Evolutionary conservation across 2,888 invertebrate genomes (phyloP).

Genomic region (Camponotus fellah): DNA sequence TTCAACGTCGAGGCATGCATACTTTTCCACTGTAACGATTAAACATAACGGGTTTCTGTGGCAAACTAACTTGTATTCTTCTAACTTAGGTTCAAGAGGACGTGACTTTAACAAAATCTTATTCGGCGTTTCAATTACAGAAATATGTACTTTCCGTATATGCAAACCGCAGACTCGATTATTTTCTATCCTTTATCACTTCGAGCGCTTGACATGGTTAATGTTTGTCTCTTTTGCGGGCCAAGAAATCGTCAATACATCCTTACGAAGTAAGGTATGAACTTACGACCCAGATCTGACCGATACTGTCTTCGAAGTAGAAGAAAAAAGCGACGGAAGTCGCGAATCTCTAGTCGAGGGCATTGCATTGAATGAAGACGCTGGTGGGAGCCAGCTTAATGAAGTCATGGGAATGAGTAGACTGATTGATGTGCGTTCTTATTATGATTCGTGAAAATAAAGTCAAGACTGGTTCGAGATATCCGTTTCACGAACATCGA

Average conservation of each 20-base stretch:
- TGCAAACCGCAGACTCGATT: conserved; percentile 6
- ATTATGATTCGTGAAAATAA: conserved; percentile 54
- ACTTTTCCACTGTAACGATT: conserved; percentile 18
- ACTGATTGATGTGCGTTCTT: conserved; percentile 23
- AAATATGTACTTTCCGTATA: not conserved
- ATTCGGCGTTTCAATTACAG: not conserved
- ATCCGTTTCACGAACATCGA: conserved; percentile 24
- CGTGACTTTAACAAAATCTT: not conserved
- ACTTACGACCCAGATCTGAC: conserved; percentile 73
- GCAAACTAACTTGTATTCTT: not conserved
- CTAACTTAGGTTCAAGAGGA: not conserved
- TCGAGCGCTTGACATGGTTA: conserved; percentile 9
- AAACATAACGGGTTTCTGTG: not conserved
- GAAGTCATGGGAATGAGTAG: conserved; percentile 31
- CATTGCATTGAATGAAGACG: not conserved
- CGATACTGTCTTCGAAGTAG: not conserved
- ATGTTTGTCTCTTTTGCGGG: conserved; percentile 37
- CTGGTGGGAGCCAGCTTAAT: not conserved
- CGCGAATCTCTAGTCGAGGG: not conserved
- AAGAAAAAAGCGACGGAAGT: conserved; percentile 31
- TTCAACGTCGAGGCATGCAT: conserved; percentile 21
- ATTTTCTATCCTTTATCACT: conserved; percentile 10
- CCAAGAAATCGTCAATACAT: conserved; percentile 52
- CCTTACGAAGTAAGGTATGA: conserved; percentile 53
- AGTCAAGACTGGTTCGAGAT: conserved; percentile 40